phyloP scores from a whole-genome alignment of 2,797 vertebrate genomes.

The Malurus splendens region DNA sequence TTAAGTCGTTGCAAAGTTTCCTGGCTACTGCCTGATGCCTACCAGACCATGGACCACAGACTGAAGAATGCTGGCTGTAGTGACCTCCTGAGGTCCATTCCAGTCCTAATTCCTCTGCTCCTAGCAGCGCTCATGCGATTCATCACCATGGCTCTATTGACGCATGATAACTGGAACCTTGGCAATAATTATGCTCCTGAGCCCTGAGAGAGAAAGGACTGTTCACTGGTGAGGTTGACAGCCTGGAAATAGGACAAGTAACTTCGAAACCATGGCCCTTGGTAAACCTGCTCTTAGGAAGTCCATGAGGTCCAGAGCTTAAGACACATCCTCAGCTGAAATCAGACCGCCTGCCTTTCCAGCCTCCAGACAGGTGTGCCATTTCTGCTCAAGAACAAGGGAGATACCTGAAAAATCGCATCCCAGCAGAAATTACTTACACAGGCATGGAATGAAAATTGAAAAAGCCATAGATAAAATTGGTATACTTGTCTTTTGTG shows the following conservation, averaged over 20 bases:
- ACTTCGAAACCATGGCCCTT: background rate
- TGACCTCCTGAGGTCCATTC: constrained; percentile 19
- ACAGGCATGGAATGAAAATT: background rate
- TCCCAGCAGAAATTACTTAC: background rate
- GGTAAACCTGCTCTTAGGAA: background rate
- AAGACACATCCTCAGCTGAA: background rate
- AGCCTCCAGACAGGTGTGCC: accelerated
- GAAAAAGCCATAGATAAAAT: background rate
- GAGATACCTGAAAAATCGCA: background rate
- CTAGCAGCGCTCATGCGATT: background rate
- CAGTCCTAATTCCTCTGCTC: background rate
- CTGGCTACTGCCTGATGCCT: constrained; percentile 20
- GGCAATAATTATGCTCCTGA: background rate
- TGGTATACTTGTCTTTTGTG: background rate
- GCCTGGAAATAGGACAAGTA: background rate
- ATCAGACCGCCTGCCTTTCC: background rate
- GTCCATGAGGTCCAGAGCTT: background rate
- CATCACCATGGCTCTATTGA: constrained; percentile 1
- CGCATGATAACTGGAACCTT: background rate
- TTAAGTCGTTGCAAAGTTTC: background rate
- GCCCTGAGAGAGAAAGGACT: background rate
- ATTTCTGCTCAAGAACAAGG: background rate
- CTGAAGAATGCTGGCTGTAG: background rate
- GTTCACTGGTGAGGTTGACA: background rate
- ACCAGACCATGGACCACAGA: constrained; percentile 23